Evolutionary conservation across 2,888 invertebrate species (phyloP).

Genomic region (Caenorhabditis plicata): DNA sequence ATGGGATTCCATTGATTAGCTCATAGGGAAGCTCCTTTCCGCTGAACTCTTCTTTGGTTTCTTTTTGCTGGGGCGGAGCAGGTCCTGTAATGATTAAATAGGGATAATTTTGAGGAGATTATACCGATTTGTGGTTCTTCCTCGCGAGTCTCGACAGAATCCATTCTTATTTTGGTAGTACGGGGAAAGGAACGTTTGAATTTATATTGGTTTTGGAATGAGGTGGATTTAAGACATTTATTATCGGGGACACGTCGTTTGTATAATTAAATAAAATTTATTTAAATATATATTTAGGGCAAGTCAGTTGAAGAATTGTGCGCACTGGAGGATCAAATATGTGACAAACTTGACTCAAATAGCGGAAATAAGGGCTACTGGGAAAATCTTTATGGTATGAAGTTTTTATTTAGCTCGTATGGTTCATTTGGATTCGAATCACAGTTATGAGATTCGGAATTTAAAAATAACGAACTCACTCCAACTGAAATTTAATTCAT

Average conservation of each 20-base stretch:
- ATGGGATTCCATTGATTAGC: conserved; percentile 45
- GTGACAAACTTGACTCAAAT: conserved; percentile 82
- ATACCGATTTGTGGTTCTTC: conserved; percentile 7
- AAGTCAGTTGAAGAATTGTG: conserved; percentile 85
- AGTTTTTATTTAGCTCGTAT: too few relatives aligned
- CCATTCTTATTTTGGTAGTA: background rate
- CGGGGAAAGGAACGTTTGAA: background rate
- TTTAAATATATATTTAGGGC: conserved; percentile 68
- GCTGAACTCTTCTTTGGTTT: conserved; percentile 2
- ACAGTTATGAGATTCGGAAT: too few relatives aligned
- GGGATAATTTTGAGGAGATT: conserved; percentile 1
- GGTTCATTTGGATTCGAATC: too few relatives aligned
- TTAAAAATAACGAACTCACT: too few relatives aligned
- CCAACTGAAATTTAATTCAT: too few relatives aligned
- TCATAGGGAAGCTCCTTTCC: conserved; percentile 16
- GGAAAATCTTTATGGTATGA: conserved; percentile 94
- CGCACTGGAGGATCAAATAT: conserved; percentile 80
- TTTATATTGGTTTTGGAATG: background rate
- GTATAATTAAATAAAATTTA: background rate
- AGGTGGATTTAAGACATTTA: too few relatives aligned
- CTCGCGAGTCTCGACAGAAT: background rate
- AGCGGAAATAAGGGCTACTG: conserved; percentile 95
- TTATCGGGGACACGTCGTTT: too few relatives aligned
- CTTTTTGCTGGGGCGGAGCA: conserved; percentile 3
- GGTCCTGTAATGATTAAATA: conserved; percentile 8